These are phyloP conservation scores for Callipepla squamata DNA, from an alignment of 2,113 vertebrate genomes.

Conservation along the genomic window DNA sequence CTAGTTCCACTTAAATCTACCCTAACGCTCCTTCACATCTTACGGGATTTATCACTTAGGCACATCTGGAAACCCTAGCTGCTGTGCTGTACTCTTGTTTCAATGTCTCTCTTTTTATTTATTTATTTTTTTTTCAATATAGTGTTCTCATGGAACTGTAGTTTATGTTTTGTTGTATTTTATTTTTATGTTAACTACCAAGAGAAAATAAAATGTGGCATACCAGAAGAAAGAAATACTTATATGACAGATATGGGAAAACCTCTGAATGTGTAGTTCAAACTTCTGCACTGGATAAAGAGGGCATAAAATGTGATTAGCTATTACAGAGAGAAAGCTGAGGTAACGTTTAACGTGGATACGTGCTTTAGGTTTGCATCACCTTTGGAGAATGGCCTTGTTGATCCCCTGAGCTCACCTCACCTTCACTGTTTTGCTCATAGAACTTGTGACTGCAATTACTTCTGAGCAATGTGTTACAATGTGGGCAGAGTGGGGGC, in stretches of 20 bases:
- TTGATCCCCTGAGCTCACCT: neutral
- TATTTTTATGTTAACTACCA: neutral
- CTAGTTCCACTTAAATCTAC: accelerated
- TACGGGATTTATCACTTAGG: neutral
- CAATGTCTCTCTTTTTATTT: neutral
- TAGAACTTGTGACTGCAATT: slow-evolving; percentile 5
- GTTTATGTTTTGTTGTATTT: neutral
- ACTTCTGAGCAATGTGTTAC: neutral
- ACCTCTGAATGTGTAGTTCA: neutral
- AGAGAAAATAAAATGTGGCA: neutral
- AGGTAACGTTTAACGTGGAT: neutral
- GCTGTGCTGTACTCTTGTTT: neutral
- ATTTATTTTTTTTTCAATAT: neutral
- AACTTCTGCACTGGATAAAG: neutral
- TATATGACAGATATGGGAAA: neutral
- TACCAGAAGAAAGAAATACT: neutral
- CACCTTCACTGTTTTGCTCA: neutral
- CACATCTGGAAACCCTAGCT: neutral
- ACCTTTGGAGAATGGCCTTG: neutral
- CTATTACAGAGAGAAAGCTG: neutral
- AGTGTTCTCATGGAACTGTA: neutral
- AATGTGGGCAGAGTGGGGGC: neutral
- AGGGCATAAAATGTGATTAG: neutral
- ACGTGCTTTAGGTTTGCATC: neutral
- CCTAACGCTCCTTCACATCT: neutral